These are phyloP conservation scores for Ammodytes marinus DNA, from an alignment of 2,113 vertebrate species.

Conservation along the genomic window DNA sequence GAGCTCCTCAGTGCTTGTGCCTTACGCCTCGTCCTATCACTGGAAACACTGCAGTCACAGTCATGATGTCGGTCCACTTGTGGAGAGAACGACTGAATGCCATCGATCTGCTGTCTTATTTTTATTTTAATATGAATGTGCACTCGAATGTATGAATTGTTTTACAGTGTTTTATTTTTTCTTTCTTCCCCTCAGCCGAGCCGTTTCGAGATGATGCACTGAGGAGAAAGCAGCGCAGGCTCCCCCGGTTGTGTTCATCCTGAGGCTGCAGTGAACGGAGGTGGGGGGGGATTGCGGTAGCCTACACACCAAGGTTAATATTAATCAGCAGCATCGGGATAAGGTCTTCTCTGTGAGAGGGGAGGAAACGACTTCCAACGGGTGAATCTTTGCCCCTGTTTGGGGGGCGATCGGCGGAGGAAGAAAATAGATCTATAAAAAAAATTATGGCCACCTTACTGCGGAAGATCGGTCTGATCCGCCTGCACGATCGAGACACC, in stretches of 20 bases:
- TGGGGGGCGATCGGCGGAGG: constrained; percentile 68
- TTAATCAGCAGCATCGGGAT: constrained; percentile 38
- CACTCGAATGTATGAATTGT: background rate
- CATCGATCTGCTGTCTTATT: background rate
- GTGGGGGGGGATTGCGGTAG: constrained; percentile 64
- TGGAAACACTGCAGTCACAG: constrained; percentile 61
- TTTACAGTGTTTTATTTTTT: background rate
- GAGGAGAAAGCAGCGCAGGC: constrained; percentile 68
- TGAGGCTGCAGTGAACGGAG: constrained; percentile 80
- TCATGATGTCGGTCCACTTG: constrained; percentile 48
- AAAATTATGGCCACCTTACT: constrained; percentile 95
- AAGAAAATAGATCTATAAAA: constrained; percentile 54
- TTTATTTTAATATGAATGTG: background rate
- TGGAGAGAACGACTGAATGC: background rate
- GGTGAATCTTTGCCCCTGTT: constrained; percentile 73
- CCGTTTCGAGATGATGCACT: constrained; percentile 76
- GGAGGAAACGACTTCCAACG: constrained; percentile 38
- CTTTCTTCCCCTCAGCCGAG: constrained; percentile 35
- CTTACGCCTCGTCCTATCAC: constrained; percentile 51
- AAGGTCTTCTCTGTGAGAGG: constrained; percentile 60
- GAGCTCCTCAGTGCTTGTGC: constrained; percentile 46
- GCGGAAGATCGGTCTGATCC: constrained; percentile 97
- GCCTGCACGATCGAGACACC: constrained; percentile 96
- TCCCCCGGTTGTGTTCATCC: constrained; percentile 69
- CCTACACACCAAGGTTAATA: constrained; percentile 62